Base-by-base conservation (phyloP, 2,797 vertebrate species). In the Tangara arthus region DNA sequence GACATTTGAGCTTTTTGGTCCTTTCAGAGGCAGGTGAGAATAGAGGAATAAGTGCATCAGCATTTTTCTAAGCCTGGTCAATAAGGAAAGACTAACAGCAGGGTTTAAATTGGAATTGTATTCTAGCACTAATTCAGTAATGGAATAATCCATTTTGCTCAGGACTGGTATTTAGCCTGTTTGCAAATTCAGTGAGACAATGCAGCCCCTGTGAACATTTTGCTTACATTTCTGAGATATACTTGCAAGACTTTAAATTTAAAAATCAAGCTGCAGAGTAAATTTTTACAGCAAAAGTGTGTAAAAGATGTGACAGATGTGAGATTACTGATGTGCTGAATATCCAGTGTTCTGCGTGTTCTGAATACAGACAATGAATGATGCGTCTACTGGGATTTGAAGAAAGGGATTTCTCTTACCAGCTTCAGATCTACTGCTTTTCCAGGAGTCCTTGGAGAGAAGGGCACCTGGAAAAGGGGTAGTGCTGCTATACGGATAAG, bases 251-350 rank as follows among this genome's bases (percentile, higher is more conserved):
- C 22, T 70, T 37, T 3, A 9, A 73, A 35, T 42, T 50, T 42
- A 72, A 63, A 82, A 60, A 50, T 28, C 15, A 66, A 60, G 6
- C 32, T 17, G 4, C 32, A 35, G 22, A 77, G 23, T 60, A 71
- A 49, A 57, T 68, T 84, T 70, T 82, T 87, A 12, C 11, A 49
- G 53, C 13, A 49, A n/a, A 56, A 70, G 8, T 46, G 6, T 14
- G 3, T 57, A 68, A 68, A 73, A 65, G 18, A 20, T 0, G 4
- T 32, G 55, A 39, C 50, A 86, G 26, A 66, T 35, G 11, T 66
- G 72, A 52, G 28, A 47, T 2, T 1, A 4, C 8, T 56, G 55
- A 39, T 0, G 0, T 55, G 37, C 41, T 9, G 9, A 57, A 61
- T 79, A 76, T 34, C 28, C 44, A 52, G 8, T 22, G 21, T 78